A percentile compares a stretch with the other conserved stretches of the same genome.
Conservation (phyloP, 2,888 invertebrate species). For the Hirudinaria manillensis region DNA sequence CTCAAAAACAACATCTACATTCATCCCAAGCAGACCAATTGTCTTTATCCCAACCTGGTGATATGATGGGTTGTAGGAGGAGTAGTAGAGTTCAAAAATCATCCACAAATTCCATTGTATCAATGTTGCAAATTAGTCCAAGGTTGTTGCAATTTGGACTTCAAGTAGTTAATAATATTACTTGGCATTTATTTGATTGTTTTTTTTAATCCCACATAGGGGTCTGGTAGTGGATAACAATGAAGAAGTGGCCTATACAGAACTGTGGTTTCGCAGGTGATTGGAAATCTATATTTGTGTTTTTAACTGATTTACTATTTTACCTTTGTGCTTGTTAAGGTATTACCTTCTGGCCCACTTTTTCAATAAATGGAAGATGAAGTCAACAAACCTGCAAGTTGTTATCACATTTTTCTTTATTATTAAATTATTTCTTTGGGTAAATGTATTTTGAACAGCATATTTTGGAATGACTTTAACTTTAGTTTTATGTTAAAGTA, state of each 20-base stretch:
- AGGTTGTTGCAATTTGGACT: conserved; percentile 8
- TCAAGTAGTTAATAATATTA: not conserved
- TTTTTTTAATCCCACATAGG: not conserved
- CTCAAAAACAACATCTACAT: conserved; percentile 40
- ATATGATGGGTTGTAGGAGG: conserved; percentile 11
- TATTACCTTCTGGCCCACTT: conserved; percentile 44
- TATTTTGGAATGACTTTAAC: not conserved
- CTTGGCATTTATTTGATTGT: not conserved
- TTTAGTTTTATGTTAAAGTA: too few relatives aligned
- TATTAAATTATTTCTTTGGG: too few relatives aligned
- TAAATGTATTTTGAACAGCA: not conserved
- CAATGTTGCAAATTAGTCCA: conserved; percentile 18
- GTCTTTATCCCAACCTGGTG: not conserved
- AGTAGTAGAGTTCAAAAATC: conserved; percentile 31
- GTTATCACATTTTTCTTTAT: not conserved
- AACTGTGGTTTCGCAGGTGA: conserved; percentile 40
- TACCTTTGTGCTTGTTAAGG: conserved; percentile 38
- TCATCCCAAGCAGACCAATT: not conserved
- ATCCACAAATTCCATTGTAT: conserved; percentile 14
- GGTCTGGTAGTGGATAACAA: not conserved
- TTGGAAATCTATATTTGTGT: not conserved
- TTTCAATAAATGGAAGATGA: conserved; percentile 44
- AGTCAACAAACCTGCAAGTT: conserved; percentile 15
- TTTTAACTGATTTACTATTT: conserved; percentile 1
- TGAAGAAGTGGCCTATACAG: conserved; percentile 38